A percentile compares a stretch with the other conserved stretches of the same genome.
These are phyloP conservation scores for Hyperopisus bebe DNA, from an alignment of 2,113 vertebrate genomes.

Conservation along the genomic window DNA sequence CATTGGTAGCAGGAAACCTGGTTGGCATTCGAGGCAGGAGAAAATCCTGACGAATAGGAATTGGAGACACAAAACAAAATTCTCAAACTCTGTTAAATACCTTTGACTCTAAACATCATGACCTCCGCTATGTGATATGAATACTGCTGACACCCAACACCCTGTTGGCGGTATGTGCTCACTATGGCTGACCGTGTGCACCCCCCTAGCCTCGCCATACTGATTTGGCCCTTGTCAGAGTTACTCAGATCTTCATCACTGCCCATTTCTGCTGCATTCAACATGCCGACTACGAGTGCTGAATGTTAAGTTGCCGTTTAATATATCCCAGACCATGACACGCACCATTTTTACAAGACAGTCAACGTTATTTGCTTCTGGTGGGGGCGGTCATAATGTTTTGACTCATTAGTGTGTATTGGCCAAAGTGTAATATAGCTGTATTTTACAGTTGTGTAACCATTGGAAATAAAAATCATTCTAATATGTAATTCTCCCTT, in stretches of 20 bases:
- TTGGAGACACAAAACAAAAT: constrained; percentile 13
- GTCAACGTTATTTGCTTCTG: neutral
- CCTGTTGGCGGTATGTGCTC: neutral
- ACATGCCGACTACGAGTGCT: neutral
- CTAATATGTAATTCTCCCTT: neutral
- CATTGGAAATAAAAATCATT: neutral
- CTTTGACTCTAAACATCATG: neutral
- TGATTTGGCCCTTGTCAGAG: neutral
- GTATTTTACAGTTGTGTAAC: neutral
- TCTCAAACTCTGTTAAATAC: neutral
- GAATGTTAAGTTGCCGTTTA: neutral
- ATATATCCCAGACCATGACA: neutral
- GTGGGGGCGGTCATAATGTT: neutral
- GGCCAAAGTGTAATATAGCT: neutral
- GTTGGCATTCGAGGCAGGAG: constrained; percentile 52
- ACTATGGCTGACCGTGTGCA: neutral
- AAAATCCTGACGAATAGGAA: constrained; percentile 50
- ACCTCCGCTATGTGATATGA: neutral
- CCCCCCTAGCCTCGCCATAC: neutral
- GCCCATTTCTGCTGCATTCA: neutral
- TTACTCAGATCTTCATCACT: neutral
- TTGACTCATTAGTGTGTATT: neutral
- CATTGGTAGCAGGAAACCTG: constrained; percentile 21
- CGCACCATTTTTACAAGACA: neutral
- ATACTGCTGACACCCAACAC: neutral